Percentiles rank a stretch among this genome's conserved stretches.
Evolutionary conservation across 2,888 invertebrate genomes (phyloP).

Genomic region (Drosophila phalerata): DNA sequence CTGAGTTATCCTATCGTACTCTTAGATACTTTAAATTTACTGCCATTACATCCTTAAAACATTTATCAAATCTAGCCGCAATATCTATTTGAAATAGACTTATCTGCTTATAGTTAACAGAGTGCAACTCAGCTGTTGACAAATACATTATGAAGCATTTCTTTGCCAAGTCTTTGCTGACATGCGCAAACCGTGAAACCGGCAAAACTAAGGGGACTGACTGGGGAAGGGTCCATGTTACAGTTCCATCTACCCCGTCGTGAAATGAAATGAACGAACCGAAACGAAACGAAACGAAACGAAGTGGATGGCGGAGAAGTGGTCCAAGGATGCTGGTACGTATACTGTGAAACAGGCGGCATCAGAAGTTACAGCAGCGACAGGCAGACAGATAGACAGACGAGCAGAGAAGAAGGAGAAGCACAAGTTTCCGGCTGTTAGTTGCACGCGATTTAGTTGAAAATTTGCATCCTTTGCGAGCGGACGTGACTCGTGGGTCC

Average conservation of each 20-base stretch:
- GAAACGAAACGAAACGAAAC: conserved; percentile 18
- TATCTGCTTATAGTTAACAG: conserved; percentile 28
- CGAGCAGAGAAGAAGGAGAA: conserved; percentile 28
- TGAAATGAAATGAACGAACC: conserved; percentile 6
- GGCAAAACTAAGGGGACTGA: conserved; percentile 23
- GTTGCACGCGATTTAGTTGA: conserved; percentile 65
- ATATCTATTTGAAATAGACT: conserved; percentile 13
- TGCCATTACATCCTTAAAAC: not conserved
- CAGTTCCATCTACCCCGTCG: conserved; percentile 2
- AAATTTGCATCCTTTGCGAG: conserved; percentile 74
- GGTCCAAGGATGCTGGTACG: conserved; percentile 17
- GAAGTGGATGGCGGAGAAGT: conserved; percentile 19
- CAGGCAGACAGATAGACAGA: conserved; percentile 19
- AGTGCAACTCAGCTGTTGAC: conserved; percentile 29
- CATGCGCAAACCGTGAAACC: conserved; percentile 51
- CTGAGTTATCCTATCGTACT: not conserved
- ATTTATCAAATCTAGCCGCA: conserved; percentile 1
- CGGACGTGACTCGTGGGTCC: conserved; percentile 65
- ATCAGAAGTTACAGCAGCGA: conserved; percentile 14
- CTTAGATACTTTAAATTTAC: not conserved
- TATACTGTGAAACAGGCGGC: conserved; percentile 35
- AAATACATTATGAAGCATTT: conserved; percentile 33
- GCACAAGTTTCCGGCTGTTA: conserved; percentile 50
- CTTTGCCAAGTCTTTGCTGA: conserved; percentile 35
- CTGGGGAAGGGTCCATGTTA: conserved; percentile 3